Evolutionary conservation across 2,113 vertebrate species (phyloP).

Genomic region (Malurus melanocephalus): DNA sequence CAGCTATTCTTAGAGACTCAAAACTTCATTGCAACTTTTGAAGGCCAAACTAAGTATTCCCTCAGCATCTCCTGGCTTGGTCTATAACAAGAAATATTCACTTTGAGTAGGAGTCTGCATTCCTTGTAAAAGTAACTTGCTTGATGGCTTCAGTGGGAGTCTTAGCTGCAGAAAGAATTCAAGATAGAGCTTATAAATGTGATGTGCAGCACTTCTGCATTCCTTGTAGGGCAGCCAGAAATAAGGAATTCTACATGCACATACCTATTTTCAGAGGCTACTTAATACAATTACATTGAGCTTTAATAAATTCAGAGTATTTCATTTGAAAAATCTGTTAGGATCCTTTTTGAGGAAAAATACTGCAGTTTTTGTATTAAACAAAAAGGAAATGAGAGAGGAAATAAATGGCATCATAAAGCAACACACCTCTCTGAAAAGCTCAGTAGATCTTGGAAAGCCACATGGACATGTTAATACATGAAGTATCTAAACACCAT

Average conservation of each 20-base stretch:
- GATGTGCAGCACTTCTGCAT: not conserved
- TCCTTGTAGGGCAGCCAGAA: not conserved
- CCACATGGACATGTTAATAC: not conserved
- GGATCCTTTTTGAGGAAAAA: not conserved
- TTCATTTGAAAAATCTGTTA: not conserved
- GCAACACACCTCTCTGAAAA: not conserved
- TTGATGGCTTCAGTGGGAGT: conserved; percentile 28
- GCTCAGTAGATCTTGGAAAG: not conserved
- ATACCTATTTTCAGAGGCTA: not conserved
- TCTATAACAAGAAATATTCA: conserved; percentile 21
- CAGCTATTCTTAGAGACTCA: not conserved
- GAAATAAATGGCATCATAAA: not conserved
- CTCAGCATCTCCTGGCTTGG: not conserved
- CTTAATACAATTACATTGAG: not conserved
- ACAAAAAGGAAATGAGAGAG: not conserved
- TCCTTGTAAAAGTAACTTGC: conserved; percentile 25
- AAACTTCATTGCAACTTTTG: not conserved
- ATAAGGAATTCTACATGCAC: not conserved
- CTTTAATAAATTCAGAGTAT: not conserved
- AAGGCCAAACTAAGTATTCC: not conserved
- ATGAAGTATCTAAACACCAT: not conserved
- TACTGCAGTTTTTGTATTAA: not conserved
- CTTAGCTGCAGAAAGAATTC: conserved; percentile 1
- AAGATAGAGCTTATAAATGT: not conserved
- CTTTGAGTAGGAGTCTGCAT: conserved; percentile 7